Conservation (phyloP, 2,797 vertebrate species). For the Triplophysa yarkandensis region DNA sequence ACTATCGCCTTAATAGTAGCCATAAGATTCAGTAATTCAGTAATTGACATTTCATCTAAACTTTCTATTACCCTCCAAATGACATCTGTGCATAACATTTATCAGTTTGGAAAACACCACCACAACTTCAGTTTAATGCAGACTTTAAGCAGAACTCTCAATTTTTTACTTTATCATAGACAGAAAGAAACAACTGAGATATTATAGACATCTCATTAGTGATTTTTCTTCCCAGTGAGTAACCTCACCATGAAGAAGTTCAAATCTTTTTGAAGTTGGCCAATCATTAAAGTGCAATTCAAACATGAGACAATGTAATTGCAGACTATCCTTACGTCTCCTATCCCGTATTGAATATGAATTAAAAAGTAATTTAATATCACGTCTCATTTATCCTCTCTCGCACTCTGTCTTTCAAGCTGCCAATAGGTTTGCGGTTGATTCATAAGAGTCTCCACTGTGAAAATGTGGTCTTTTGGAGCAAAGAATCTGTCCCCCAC, state of each 20-base stretch:
- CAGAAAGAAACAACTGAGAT: background rate
- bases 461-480: constrained; percentile 56
- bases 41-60: too few relatives aligned
- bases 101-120: too few relatives aligned
- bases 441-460: constrained; percentile 55
- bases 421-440: constrained; percentile 52
- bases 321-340: constrained; percentile 50
- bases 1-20: too few relatives aligned
- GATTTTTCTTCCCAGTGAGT: background rate
- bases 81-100: too few relatives aligned
- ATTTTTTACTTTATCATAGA: background rate
- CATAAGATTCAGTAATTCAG: too few relatives aligned
- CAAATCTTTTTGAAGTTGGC: constrained; percentile 48
- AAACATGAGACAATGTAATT: constrained; percentile 59
- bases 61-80: too few relatives aligned
- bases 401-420: constrained; percentile 60
- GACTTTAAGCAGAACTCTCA: background rate
- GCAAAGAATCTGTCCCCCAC: constrained; percentile 57
- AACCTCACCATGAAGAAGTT: constrained; percentile 40
- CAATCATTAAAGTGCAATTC: constrained; percentile 64
- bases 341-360: constrained; percentile 59
- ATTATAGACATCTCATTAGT: background rate
- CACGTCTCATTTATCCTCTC: constrained; percentile 50
- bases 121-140: background rate
- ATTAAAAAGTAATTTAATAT: constrained; percentile 62